phyloP scores from a whole-genome alignment of 2,888 invertebrate genomes.

The Plemyria rubiginata region DNA sequence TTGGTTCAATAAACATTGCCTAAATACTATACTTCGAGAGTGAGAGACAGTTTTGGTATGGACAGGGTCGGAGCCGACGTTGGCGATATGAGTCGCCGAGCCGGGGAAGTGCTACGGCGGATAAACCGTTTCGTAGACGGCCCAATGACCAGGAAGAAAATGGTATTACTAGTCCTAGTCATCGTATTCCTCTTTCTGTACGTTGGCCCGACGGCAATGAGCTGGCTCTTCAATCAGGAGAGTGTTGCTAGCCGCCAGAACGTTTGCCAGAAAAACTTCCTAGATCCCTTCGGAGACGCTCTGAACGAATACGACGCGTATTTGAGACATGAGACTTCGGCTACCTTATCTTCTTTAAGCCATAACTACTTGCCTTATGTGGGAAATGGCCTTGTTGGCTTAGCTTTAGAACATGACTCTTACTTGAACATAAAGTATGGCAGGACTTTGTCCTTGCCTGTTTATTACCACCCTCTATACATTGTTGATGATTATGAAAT shows the following conservation, averaged over 20 bases:
- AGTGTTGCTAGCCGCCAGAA: slow-evolving; percentile 79
- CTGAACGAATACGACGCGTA: slow-evolving; percentile 88
- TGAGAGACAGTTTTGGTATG: slow-evolving; percentile 53
- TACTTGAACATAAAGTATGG: slow-evolving; percentile 88
- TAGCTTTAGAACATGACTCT: slow-evolving; percentile 86
- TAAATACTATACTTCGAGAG: slow-evolving; percentile 1
- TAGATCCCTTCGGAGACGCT: slow-evolving; percentile 86
- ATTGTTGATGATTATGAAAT: slow-evolving; percentile 81
- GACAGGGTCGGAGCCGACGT: slow-evolving; percentile 66
- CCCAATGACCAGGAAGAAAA: slow-evolving; percentile 78
- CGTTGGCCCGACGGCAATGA: slow-evolving; percentile 86
- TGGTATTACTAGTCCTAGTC: slow-evolving; percentile 80
- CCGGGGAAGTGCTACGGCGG: slow-evolving; percentile 75
- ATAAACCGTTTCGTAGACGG: slow-evolving; percentile 77
- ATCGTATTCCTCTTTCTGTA: slow-evolving; percentile 86
- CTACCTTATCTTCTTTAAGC: slow-evolving; percentile 77
- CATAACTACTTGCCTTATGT: slow-evolving; percentile 89
- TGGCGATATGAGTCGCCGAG: slow-evolving; percentile 74
- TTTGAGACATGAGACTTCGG: slow-evolving; percentile 84
- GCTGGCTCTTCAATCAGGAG: slow-evolving; percentile 85
- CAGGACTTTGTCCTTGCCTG: slow-evolving; percentile 87
- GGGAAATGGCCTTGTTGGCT: slow-evolving; percentile 90
- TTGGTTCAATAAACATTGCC: neutral
- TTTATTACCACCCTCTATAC: slow-evolving; percentile 88
- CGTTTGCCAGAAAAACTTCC: slow-evolving; percentile 87